Percentiles rank a stretch among this genome's conserved stretches.
phyloP scores from a whole-genome alignment of 2,113 vertebrate genomes.

The Laticauda laticaudata region DNA sequence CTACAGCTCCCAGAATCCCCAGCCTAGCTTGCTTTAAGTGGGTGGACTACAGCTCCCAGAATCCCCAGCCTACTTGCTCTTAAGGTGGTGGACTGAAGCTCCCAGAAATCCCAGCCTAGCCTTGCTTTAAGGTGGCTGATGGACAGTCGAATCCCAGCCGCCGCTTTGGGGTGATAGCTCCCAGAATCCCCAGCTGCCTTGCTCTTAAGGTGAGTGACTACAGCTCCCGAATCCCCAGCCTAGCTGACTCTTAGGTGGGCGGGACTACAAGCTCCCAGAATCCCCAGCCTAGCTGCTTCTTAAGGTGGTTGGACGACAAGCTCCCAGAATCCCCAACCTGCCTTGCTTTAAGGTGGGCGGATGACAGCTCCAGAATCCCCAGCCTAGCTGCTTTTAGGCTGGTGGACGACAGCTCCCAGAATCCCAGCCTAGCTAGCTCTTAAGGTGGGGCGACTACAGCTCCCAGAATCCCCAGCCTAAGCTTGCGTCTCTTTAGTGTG shows the following conservation, averaged over 20 bases:
- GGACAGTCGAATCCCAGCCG: no score
- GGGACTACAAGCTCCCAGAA: background rate
- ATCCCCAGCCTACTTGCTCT: background rate
- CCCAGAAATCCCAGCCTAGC: background rate
- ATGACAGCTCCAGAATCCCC: no score
- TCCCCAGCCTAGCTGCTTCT: no score
- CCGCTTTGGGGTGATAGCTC: no score
- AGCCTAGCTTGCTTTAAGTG: no score
- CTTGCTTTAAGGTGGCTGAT: no score
- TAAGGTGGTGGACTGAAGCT: rapidly evolving
- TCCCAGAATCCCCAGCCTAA: background rate
- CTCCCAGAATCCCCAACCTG: no score
- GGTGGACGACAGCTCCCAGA: no score
- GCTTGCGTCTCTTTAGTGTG: background rate
- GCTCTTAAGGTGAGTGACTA: background rate
- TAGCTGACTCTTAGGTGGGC: background rate
- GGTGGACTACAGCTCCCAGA: background rate
- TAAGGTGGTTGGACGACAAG: no score
- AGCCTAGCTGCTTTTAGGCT: no score
- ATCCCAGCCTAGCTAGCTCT: background rate
- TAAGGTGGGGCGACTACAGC: background rate
- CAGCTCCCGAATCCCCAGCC: background rate
- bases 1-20: background rate
- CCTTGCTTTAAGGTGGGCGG: no score
- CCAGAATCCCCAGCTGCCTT: no score